These are phyloP conservation scores for Acropternis orthonyx DNA, from an alignment of 2,797 vertebrate genomes.

Conservation along the genomic window DNA sequence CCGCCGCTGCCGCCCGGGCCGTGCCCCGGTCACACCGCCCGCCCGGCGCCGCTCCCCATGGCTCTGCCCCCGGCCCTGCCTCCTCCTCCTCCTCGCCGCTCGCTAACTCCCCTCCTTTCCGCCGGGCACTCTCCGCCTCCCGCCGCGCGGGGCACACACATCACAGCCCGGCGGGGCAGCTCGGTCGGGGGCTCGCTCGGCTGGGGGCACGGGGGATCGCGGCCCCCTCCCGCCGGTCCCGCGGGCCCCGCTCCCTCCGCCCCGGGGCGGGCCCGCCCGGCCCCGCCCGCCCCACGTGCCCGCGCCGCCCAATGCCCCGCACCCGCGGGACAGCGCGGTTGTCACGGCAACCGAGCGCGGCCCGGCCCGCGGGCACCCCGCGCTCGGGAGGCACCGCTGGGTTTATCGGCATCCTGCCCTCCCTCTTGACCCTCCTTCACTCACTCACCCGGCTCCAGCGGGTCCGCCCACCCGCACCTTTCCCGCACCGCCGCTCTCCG, in stretches of 20 bases:
- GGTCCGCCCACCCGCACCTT: no score
- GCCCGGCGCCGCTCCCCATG: conserved; percentile 9
- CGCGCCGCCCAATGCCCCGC: conserved; percentile 38
- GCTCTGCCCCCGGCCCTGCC: conserved; percentile 36
- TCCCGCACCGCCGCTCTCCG: neutral
- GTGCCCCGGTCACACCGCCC: neutral
- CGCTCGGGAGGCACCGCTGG: no score
- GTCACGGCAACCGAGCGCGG: conserved; percentile 76
- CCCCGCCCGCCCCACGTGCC: neutral
- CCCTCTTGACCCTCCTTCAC: neutral
- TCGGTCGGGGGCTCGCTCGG: neutral
- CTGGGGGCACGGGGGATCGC: neutral
- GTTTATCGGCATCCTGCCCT: no score
- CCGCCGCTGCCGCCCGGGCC: neutral
- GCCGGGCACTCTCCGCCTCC: neutral
- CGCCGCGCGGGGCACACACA: neutral
- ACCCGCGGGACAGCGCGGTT: conserved; percentile 68
- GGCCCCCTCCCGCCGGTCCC: no score
- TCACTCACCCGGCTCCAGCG: neutral
- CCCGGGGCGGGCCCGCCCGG: neutral
- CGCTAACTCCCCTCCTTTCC: conserved; percentile 31
- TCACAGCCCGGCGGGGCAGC: neutral
- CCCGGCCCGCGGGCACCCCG: neutral
- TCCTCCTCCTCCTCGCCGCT: neutral
- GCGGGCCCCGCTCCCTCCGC: no score